These are phyloP conservation scores for Mesitornis unicolor DNA, from an alignment of 2,113 vertebrate species.

Conservation along the genomic window DNA sequence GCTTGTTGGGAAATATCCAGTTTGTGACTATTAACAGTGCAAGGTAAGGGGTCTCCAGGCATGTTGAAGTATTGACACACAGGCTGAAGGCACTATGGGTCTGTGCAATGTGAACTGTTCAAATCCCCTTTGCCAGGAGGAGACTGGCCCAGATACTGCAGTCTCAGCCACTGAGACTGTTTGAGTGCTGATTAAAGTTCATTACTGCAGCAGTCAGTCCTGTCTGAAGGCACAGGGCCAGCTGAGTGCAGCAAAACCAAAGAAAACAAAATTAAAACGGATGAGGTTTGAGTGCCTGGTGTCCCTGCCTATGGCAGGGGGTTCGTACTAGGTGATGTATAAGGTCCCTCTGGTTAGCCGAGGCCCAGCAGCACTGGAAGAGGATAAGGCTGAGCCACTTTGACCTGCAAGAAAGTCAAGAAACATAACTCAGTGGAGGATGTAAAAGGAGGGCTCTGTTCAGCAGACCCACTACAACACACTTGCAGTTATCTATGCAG, in stretches of 20 bases:
- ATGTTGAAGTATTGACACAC: neutral
- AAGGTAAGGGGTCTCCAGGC: neutral
- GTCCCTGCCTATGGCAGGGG: no score
- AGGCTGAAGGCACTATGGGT: neutral
- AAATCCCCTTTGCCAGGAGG: neutral
- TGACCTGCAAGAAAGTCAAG: conserved; percentile 1
- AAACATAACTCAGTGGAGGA: neutral
- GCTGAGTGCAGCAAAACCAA: neutral
- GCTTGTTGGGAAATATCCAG: neutral
- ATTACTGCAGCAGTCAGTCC: neutral
- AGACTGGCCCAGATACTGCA: neutral
- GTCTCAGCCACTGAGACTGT: neutral
- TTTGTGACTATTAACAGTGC: neutral
- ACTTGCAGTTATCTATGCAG: neutral
- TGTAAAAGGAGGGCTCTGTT: neutral
- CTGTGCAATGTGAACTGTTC: neutral
- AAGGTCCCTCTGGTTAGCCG: neutral
- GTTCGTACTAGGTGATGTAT: no score
- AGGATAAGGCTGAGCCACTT: neutral
- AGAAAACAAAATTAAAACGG: no score
- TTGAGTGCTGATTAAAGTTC: neutral
- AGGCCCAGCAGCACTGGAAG: neutral
- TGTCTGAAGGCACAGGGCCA: neutral
- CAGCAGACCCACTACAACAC: neutral
- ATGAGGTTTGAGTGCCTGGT: no score